Base-by-base conservation (phyloP, 2,113 vertebrate genomes). In the Gavia stellata region DNA sequence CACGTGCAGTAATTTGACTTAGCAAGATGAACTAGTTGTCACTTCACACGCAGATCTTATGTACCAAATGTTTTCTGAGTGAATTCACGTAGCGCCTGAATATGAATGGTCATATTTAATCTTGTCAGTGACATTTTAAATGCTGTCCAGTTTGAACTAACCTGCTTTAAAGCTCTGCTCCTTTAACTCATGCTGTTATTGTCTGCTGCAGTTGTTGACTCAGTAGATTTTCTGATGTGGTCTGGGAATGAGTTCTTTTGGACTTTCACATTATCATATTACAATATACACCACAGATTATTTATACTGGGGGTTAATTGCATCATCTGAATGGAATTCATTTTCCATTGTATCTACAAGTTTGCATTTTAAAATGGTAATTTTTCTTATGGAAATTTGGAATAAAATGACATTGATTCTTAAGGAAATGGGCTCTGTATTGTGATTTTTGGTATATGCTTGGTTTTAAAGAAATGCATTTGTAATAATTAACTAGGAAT, bases 281-380 rank as follows among this genome's bases (percentile, higher is more conserved):
- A 96, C 94, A 97, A 90, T 96, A 97, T 97, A 97, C 70, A 95
- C 92, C 77, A 82, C 92, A 63, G 92, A 97, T 95, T 97, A 97
- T 97, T 98, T 98, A 96, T 96, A 96, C 91, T 98, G 74, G 94
- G 88, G 90, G 93, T 97, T 97, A 97, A 96, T 98, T 97, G 96
- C 97, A 96, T 98, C 95, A 98, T 97, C 95, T 96, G 82, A 93
- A 61, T 97, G 96, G 98, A 98, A 98, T 98, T 98, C 79, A 45
- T 95, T 96, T 95, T 96, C 92, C 92, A 97, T 93, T 92, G 90
- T 97, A 96, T 97, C 94, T 81, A 81, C 47, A 92, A 92, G 92
- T 92, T 95, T 92, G 75, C 84, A 72, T 90, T 97, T 96, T 94
- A 97, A 96, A 93, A 89, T 86, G 75, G 40, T 91, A 47, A 97